Percentiles rank a stretch among this genome's conserved stretches.
Conservation (phyloP, 2,797 vertebrate genomes). For the Tiaroga cobitis region DNA sequence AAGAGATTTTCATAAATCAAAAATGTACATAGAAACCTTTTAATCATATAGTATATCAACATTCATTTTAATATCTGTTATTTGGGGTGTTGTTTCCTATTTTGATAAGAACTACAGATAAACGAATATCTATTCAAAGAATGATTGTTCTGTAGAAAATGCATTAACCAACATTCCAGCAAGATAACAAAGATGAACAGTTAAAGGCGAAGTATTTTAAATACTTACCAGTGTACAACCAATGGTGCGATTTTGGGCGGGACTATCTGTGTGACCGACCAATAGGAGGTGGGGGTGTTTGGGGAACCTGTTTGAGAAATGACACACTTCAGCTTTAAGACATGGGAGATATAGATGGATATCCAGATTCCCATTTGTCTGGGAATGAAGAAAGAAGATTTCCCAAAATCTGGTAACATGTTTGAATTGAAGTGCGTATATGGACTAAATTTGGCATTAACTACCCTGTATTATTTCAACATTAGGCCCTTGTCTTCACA, state of each 20-base stretch:
- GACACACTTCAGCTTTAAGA: neutral
- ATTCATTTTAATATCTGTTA: neutral
- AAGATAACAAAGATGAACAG: slow-evolving; percentile 12
- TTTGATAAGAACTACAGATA: slow-evolving; percentile 19
- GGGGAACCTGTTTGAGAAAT: neutral
- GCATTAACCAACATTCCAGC: slow-evolving; percentile 28
- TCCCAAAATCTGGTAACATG: neutral
- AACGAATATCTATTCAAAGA: neutral
- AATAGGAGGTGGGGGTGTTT: neutral
- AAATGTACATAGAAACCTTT: slow-evolving; percentile 35
- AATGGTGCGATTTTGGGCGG: neutral
- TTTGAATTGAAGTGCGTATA: slow-evolving; percentile 7
- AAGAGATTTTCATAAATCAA: slow-evolving; percentile 16
- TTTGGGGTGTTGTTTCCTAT: neutral
- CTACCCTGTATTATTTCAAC: slow-evolving; percentile 16
- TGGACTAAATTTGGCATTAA: slow-evolving; percentile 28
- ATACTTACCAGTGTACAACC: neutral
- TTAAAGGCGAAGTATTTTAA: neutral
- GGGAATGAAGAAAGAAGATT: slow-evolving; percentile 2
- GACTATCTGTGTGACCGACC: neutral
- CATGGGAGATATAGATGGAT: neutral
- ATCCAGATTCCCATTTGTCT: neutral
- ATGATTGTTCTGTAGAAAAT: slow-evolving; percentile 1
- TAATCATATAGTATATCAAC: slow-evolving; percentile 28
- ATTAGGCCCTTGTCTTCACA: slow-evolving; percentile 5